These are phyloP conservation scores for Trachymyrmex septentrionalis DNA, from an alignment of 1,140 invertebrate species.

Conservation along the genomic window DNA sequence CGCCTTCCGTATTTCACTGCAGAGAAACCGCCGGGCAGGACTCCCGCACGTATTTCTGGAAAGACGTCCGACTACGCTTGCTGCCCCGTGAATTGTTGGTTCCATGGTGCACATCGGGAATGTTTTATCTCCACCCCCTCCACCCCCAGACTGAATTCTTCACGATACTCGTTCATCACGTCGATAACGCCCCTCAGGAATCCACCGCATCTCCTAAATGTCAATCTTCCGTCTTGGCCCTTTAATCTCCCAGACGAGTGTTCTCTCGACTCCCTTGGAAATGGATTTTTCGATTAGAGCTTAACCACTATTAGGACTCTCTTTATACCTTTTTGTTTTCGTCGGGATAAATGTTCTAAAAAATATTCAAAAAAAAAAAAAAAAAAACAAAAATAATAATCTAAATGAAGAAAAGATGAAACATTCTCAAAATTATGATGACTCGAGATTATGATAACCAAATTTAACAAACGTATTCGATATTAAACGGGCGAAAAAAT, in stretches of 20 bases:
- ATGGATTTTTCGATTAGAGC: slow-evolving; percentile 49
- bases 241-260: slow-evolving; percentile 46
- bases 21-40: slow-evolving; percentile 25
- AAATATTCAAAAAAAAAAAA: neutral
- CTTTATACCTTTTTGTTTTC: neutral
- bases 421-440: no score
- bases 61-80: slow-evolving; percentile 35
- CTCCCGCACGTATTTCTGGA: slow-evolving; percentile 54
- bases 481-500: no score
- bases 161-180: slow-evolving; percentile 63
- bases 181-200: slow-evolving; percentile 59
- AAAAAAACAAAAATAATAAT: no score
- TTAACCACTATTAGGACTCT: neutral
- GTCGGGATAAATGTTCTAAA: neutral
- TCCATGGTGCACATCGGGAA: slow-evolving; percentile 35
- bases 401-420: neutral
- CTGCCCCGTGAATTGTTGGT: slow-evolving; percentile 51
- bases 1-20: slow-evolving; percentile 47
- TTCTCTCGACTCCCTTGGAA: slow-evolving; percentile 7
- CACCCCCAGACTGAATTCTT: slow-evolving; percentile 39
- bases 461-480: no score
- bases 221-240: slow-evolving; percentile 48
- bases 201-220: slow-evolving; percentile 58
- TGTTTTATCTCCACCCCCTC: neutral
- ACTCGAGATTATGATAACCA: no score